Evolutionary conservation across 2,888 invertebrate genomes (phyloP).

Genomic region (Amiota communis): DNA sequence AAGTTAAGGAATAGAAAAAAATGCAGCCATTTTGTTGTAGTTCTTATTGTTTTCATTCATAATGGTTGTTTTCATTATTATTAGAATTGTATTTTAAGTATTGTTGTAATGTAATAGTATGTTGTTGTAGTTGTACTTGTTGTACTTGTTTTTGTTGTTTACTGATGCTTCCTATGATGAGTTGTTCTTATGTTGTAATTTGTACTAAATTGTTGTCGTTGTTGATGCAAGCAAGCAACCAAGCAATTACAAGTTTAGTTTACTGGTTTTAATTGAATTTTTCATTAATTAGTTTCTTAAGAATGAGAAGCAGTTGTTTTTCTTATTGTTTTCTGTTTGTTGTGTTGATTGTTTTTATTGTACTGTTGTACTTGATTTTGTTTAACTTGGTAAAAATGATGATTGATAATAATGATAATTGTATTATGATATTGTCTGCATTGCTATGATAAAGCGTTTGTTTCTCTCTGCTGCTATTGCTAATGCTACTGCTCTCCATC

Average conservation of each 20-base stretch:
- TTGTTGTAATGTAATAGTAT: neutral
- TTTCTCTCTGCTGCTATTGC: neutral
- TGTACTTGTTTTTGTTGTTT: conserved; percentile 2
- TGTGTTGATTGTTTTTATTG: neutral
- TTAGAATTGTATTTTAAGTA: neutral
- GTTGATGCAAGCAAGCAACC: neutral
- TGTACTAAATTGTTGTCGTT: neutral
- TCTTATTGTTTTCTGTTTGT: conserved; percentile 29
- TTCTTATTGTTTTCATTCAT: conserved; percentile 27
- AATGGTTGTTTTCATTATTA: conserved; percentile 14
- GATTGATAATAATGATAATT: no score
- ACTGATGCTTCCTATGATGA: neutral
- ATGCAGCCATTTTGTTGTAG: conserved; percentile 15
- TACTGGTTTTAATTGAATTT: conserved; percentile 6
- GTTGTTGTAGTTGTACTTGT: conserved; percentile 7
- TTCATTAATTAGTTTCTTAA: neutral
- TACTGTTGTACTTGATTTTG: neutral
- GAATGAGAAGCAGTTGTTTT: no score
- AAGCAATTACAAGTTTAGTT: neutral
- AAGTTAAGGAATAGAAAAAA: conserved; percentile 29
- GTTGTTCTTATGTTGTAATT: neutral
- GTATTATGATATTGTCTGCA: no score
- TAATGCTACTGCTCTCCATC: conserved; percentile 24
- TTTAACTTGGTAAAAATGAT: neutral
- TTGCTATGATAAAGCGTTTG: neutral